Percentiles rank a stretch among this genome's conserved stretches.
These are phyloP conservation scores for Acanthosepion esculentum DNA, from an alignment of 2,888 invertebrate genomes.

Conservation along the genomic window DNA sequence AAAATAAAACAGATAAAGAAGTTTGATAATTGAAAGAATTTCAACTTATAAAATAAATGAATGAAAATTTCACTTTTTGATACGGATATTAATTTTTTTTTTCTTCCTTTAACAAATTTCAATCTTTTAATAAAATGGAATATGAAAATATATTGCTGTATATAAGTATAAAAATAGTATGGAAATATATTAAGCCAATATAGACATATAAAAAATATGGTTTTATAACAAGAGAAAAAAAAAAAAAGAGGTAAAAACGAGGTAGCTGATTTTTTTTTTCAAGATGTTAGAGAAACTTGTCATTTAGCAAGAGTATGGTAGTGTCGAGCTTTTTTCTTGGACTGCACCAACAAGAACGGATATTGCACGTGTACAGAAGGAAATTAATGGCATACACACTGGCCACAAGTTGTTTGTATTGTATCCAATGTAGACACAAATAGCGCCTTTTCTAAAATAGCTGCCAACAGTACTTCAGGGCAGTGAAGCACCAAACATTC, in stretches of 20 bases:
- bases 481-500: neutral
- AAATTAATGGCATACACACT: neutral
- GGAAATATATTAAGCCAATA: neutral
- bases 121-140: neutral
- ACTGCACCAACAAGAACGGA: neutral
- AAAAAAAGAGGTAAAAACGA: neutral
- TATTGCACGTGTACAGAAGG: neutral
- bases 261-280: neutral
- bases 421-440: neutral
- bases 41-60: neutral
- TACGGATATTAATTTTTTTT: neutral
- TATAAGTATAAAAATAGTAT: constrained; percentile 7
- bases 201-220: neutral
- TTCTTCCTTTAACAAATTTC: neutral
- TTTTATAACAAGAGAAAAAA: neutral
- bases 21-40: neutral
- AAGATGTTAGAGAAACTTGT: neutral
- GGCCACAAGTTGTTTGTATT: constrained; percentile 1
- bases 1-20: neutral
- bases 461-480: neutral
- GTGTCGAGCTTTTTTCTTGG: neutral
- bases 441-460: neutral
- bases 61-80: neutral
- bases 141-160: neutral
- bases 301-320: neutral